Evolutionary conservation across 2,888 invertebrate species (phyloP).

Genomic region (Lumbricus terrestris): DNA sequence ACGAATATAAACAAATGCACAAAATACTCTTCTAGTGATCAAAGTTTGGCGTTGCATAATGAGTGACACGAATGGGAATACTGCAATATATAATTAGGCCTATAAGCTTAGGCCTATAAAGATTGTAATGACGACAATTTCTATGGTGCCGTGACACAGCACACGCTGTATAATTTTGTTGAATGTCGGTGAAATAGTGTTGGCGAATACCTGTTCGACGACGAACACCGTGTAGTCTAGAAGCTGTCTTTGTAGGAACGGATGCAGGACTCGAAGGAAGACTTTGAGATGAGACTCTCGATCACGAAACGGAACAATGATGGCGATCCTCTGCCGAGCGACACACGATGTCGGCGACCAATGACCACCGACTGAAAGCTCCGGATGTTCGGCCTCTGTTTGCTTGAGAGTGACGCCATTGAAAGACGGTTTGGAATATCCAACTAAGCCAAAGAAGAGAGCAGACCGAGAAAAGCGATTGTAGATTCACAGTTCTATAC

Average conservation of each 20-base stretch:
- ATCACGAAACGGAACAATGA: conserved; percentile 87
- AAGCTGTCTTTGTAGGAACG: conserved; percentile 85
- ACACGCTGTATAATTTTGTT: too few species aligned
- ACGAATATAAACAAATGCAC: too few species aligned
- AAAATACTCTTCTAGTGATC: neutral
- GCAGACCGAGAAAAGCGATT: neutral
- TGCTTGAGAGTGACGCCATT: neutral
- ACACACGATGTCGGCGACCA: conserved; percentile 73
- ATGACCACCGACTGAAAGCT: conserved; percentile 71
- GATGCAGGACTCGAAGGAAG: conserved; percentile 73
- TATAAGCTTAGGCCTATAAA: too few species aligned
- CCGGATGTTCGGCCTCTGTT: conserved; percentile 57
- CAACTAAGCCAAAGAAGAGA: neutral
- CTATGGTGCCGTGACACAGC: too few species aligned
- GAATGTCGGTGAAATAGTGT: neutral
- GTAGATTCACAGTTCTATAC: neutral
- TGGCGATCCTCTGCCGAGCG: conserved; percentile 81
- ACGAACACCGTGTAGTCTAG: conserved; percentile 91
- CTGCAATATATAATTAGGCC: neutral
- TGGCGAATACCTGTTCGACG: conserved; percentile 77
- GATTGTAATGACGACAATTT: too few species aligned
- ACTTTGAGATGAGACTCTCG: conserved; percentile 80
- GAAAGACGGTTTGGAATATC: neutral
- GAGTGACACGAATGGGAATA: neutral
- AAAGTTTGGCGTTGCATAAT: neutral